Evolutionary conservation across 2,797 vertebrate species (phyloP).

Genomic region (Echiichthys vipera): DNA sequence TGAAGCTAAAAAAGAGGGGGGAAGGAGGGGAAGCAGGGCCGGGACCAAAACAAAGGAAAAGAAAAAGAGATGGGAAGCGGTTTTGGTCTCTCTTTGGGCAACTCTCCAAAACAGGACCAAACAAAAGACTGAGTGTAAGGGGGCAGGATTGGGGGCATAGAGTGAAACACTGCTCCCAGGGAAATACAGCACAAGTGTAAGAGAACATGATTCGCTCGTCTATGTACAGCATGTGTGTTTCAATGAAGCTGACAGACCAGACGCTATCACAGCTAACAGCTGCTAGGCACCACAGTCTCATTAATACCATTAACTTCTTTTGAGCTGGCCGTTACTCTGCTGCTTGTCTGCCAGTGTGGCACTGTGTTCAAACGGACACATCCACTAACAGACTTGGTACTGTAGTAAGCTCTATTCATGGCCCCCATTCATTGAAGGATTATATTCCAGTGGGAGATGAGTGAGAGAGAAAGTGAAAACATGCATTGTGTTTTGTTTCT

Average conservation of each 20-base stretch:
- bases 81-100: conserved; percentile 50
- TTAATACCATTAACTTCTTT: conserved; percentile 57
- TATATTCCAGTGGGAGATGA: conserved; percentile 49
- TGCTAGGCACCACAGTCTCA: conserved; percentile 50
- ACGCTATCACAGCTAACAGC: conserved; percentile 51
- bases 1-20: not conserved
- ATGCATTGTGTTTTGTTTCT: conserved; percentile 10
- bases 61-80: conserved; percentile 29
- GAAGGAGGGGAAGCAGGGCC: not conserved
- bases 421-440: conserved; percentile 63
- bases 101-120: conserved; percentile 53
- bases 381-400: conserved; percentile 44
- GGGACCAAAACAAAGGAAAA: conserved; percentile 26
- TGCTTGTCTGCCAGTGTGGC: conserved; percentile 31
- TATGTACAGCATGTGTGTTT: conserved; percentile 29
- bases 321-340: conserved; percentile 37
- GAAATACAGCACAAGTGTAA: conserved; percentile 47
- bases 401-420: conserved; percentile 60
- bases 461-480: conserved; percentile 32
- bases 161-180: conserved; percentile 45
- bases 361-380: conserved; percentile 29
- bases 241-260: conserved; percentile 22
- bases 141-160: not conserved
- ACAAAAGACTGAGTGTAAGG: conserved; percentile 61
- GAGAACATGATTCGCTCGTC: conserved; percentile 8